phyloP scores from a whole-genome alignment of 2,888 invertebrate species.

The Napeogenes inachia region DNA sequence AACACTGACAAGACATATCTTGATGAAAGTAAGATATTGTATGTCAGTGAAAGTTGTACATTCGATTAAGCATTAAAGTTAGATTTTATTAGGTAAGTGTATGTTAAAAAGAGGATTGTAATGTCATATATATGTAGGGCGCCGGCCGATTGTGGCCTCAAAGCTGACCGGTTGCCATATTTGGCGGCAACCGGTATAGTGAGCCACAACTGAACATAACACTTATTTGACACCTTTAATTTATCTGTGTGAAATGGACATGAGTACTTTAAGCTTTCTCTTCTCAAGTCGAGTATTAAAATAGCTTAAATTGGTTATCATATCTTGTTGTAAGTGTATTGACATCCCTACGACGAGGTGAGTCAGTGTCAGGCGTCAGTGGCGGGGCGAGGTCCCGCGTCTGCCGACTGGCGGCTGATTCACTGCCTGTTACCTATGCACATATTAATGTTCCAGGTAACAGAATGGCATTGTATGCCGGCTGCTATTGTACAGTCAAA shows the following conservation, averaged over 20 bases:
- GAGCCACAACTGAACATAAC: constrained; percentile 49
- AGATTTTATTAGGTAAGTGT: neutral
- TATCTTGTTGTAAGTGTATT: constrained; percentile 3
- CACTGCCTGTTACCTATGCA: constrained; percentile 66
- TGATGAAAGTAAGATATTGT: neutral
- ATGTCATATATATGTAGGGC: constrained; percentile 57
- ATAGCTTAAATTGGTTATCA: too few relatives aligned
- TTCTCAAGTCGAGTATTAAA: too few relatives aligned
- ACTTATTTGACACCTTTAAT: constrained; percentile 49
- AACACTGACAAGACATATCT: too few relatives aligned
- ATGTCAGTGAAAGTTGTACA: constrained; percentile 25
- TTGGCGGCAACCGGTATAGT: constrained; percentile 69
- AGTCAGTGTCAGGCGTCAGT: constrained; percentile 44
- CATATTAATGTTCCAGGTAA: constrained; percentile 72
- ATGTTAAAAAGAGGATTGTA: constrained; percentile 19
- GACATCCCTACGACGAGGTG: constrained; percentile 40
- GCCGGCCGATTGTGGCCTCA: constrained; percentile 60
- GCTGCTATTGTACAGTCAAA: constrained; percentile 68
- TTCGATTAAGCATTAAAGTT: constrained; percentile 8
- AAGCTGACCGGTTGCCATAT: constrained; percentile 69
- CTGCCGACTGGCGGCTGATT: constrained; percentile 40
- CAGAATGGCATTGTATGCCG: constrained; percentile 71
- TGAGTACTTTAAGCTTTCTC: constrained; percentile 4
- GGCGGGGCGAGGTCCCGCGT: constrained; percentile 42
- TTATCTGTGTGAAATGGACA: neutral